Evolutionary conservation across 2,113 vertebrate genomes (phyloP), one percentile per base, ranked within the genome.

Genomic region (Centropus unirufus): DNA sequence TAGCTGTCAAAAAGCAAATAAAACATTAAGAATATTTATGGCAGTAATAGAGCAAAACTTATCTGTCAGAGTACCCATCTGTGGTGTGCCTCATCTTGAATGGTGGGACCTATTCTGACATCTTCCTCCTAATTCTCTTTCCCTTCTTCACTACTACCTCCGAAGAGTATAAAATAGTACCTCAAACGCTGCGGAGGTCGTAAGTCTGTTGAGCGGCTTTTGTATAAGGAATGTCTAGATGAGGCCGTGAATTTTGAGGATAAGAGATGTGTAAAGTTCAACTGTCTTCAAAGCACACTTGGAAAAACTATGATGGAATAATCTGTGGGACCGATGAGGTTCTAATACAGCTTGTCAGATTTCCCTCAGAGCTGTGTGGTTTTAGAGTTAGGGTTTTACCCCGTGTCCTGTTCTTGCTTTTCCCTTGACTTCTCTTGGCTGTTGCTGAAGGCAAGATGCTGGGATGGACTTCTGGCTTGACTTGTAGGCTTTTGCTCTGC

Each of bases 1-100:
- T 77, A 59, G 52, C 73, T 95, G 86, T 89, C 92, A 90, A 78
- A 92, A 89, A 84, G 63, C 76, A 90, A 93, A 77, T 89, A 80
- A 80, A 81, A 67, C 83, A 83, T 88, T 86, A 81, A 61, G 34
- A 78, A 51, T 88, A 70, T 80, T 92, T 85, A 46, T 90, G 63
- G 40, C 34, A 74, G 39, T 20, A 54, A 36, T 39, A 55, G 18
- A 78, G 73, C 47, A 81, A 93, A 94, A 59, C 14, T 0, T 47
- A 39, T 40, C 64, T 94, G 61, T 86, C 52, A 29, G 1, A 4
- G 39, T 26, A 47, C 8, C 8, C 2, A 1, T 88, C 63, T 55
- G 59, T 77, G 51, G 7, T 18, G 9, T 62, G 72, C 63, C 55
- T 92, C 55, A 15, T 90, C 68, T 47, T 18, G 20, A 86, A 27